phyloP scores from a whole-genome alignment of 2,888 invertebrate genomes.

The Lasioglossum zephyrum region DNA sequence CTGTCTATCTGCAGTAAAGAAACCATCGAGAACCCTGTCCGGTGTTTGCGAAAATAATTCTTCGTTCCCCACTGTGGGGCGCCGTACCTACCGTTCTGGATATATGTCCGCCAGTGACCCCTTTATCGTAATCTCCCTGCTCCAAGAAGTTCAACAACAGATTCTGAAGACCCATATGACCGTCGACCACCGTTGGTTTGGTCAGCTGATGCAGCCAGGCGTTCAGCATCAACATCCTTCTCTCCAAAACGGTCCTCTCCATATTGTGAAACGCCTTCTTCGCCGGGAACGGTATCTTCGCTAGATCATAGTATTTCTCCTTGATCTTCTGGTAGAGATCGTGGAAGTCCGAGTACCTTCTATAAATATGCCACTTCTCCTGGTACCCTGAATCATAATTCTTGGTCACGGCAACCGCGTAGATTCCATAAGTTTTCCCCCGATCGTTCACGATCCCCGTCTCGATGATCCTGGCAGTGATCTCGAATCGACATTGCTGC shows the following conservation, averaged over 20 bases:
- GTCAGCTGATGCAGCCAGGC: conserved; percentile 91
- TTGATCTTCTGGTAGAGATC: conserved; percentile 93
- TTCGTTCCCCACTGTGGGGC: background rate
- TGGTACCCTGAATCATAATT: conserved; percentile 88
- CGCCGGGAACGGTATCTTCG: conserved; percentile 93
- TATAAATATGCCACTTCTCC: conserved; percentile 95
- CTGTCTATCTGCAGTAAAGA: conserved; percentile 87
- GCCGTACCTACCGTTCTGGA: conserved; percentile 85
- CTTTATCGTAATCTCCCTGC: conserved; percentile 89
- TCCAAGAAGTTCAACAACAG: conserved; percentile 88
- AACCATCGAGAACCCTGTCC: conserved; percentile 11
- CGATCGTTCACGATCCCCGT: conserved; percentile 92
- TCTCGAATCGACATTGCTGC: conserved; percentile 81
- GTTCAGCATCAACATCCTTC: conserved; percentile 92
- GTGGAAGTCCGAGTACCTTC: conserved; percentile 97
- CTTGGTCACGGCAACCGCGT: conserved; percentile 92
- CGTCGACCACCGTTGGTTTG: conserved; percentile 86
- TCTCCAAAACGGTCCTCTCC: conserved; percentile 93
- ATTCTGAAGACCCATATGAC: conserved; percentile 88
- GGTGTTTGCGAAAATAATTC: background rate
- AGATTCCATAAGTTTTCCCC: conserved; percentile 94
- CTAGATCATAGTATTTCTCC: conserved; percentile 92
- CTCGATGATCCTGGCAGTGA: conserved; percentile 81
- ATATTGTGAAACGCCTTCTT: conserved; percentile 98
- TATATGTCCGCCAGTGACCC: conserved; percentile 87